A percentile compares a stretch with the other conserved stretches of the same genome.
Conservation (phyloP, 2,888 invertebrate genomes). For the Capitulum mitella region DNA sequence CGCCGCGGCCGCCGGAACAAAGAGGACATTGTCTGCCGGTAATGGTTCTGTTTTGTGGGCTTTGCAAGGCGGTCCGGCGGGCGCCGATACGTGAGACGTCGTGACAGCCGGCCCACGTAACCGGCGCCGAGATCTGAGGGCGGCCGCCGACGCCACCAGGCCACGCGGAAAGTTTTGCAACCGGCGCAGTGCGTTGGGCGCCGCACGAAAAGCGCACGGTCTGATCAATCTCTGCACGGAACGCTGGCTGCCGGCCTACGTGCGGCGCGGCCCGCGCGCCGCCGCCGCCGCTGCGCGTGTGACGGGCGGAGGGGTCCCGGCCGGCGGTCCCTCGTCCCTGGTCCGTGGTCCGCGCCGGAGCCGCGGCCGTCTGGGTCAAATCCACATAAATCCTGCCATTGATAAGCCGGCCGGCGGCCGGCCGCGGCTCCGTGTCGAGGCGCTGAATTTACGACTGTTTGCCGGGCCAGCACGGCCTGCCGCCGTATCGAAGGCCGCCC, state of each 20-base stretch:
- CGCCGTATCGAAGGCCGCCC: not conserved
- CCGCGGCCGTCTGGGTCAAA: not conserved
- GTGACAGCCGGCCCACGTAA: not conserved
- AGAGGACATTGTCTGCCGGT: not conserved
- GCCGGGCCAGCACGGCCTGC: not conserved
- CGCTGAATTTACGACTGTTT: conserved; percentile 9
- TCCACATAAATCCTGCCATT: not conserved
- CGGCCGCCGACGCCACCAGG: not conserved
- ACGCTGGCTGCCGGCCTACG: not conserved
- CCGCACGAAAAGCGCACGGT: not conserved
- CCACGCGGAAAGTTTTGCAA: not conserved
- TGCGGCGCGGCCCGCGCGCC: too few species aligned
- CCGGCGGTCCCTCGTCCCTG: not conserved
- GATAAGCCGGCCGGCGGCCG: not conserved
- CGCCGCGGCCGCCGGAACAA: not conserved
- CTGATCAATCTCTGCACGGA: conserved; percentile 7
- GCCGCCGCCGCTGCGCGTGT: too few species aligned
- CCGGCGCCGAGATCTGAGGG: not conserved
- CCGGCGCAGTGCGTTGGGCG: not conserved
- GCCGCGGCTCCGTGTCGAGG: not conserved
- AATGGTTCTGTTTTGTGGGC: conserved; percentile 11
- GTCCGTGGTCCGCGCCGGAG: not conserved
- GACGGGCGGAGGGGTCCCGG: not conserved
- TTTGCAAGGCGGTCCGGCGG: not conserved
- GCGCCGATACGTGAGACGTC: not conserved